These are phyloP conservation scores for Plestiodon gilberti DNA, from an alignment of 2,113 vertebrate species.

Conservation along the genomic window DNA sequence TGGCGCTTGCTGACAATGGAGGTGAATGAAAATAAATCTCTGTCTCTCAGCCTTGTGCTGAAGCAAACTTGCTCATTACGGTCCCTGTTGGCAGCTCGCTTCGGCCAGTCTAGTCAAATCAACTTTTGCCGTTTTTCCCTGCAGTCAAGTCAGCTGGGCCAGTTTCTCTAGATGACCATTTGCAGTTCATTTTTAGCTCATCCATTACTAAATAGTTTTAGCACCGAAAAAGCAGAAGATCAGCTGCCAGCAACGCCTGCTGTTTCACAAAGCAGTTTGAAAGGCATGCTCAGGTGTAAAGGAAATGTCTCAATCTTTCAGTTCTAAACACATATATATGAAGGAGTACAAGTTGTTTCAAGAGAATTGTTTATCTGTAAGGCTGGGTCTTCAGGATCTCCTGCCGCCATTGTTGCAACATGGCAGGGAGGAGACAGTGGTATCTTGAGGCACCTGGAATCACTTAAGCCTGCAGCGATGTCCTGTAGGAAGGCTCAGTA, in stretches of 20 bases:
- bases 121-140: constrained; percentile 11
- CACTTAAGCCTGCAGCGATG: background rate
- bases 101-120: constrained; percentile 37
- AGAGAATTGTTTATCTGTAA: background rate
- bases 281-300: constrained; percentile 25
- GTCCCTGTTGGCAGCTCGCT: constrained; percentile 23
- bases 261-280: constrained; percentile 6
- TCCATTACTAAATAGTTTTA: constrained; percentile 13
- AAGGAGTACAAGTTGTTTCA: background rate
- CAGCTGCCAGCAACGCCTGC: constrained; percentile 3
- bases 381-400: background rate
- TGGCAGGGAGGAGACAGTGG: background rate
- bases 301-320: background rate
- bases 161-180: constrained; percentile 25
- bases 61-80: constrained; percentile 53
- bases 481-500: too few species aligned
- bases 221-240: constrained; percentile 17
- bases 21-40: constrained; percentile 50
- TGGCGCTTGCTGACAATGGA: constrained; percentile 25
- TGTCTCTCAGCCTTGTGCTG: constrained; percentile 41
- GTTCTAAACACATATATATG: background rate
- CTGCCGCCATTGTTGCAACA: background rate
- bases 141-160: constrained; percentile 31
- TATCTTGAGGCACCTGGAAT: background rate
- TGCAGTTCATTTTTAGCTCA: background rate